These are phyloP conservation scores for Ceyx melanurus DNA, from an alignment of 2,113 vertebrate species.

Conservation along the genomic window DNA sequence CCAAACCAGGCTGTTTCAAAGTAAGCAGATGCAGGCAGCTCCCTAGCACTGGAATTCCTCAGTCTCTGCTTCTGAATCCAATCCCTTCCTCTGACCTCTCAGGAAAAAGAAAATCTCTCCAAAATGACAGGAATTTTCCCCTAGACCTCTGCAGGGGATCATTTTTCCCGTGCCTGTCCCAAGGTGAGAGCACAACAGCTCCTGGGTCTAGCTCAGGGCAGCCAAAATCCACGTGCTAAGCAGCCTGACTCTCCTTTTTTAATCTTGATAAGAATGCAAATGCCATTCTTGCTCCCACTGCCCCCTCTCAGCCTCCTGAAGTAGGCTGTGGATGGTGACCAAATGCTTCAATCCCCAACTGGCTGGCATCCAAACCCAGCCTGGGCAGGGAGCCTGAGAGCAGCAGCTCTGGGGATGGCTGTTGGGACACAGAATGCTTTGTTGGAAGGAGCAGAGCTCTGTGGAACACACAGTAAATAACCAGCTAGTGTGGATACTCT, in stretches of 20 bases:
- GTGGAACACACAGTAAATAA: constrained; percentile 12
- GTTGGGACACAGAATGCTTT: constrained; percentile 27
- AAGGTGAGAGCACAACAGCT: not conserved
- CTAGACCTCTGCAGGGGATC: fast-evolving
- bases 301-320: constrained; percentile 1
- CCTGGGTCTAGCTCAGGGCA: constrained; percentile 6
- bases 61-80: not conserved
- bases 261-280: constrained; percentile 48
- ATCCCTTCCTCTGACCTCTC: not conserved
- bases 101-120: not conserved
- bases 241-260: not conserved
- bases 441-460: constrained; percentile 20
- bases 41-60: not conserved
- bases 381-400: constrained; percentile 42
- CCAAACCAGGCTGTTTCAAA: not conserved
- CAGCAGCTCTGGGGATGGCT: not conserved
- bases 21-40: not conserved
- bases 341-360: constrained; percentile 36
- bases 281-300: constrained; percentile 5
- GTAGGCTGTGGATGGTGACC: constrained; percentile 24
- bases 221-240: not conserved
- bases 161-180: not conserved
- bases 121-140: constrained; percentile 10
- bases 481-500: not conserved
- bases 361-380: constrained; percentile 33